Conservation (phyloP, 2,888 invertebrate species). For the Pedicia rivosa region DNA sequence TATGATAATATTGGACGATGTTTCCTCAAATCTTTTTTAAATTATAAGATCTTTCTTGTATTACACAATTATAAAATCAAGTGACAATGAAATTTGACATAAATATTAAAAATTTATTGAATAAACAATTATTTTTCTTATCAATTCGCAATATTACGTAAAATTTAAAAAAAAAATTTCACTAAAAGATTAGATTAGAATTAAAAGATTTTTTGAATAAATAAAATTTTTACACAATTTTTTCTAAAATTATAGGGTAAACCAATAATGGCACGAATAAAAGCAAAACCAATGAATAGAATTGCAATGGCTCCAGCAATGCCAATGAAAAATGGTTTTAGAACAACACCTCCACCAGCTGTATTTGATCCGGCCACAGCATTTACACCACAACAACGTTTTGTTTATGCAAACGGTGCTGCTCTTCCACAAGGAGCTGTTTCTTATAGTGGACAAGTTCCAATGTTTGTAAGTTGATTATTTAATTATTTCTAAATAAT, state of each 20-base stretch:
- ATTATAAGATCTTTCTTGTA: no score
- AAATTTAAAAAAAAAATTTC: no score
- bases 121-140: no score
- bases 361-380: conserved; percentile 39
- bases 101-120: no score
- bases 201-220: no score
- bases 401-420: conserved; percentile 41
- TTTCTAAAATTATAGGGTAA: conserved; percentile 52
- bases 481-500: conserved; percentile 10
- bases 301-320: conserved; percentile 38
- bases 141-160: no score
- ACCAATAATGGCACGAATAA: conserved; percentile 78
- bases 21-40: no score
- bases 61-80: no score
- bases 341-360: conserved; percentile 40
- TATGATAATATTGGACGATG: no score
- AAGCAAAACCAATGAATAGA: conserved; percentile 66
- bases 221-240: no score
- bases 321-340: conserved; percentile 48
- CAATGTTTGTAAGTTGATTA: conserved; percentile 43
- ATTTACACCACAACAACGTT: conserved; percentile 37
- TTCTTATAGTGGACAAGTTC: conserved; percentile 43
- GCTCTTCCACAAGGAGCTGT: conserved; percentile 40
- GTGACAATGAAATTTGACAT: no score
- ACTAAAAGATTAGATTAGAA: no score